Evolutionary conservation across 2,888 invertebrate species (phyloP), one percentile per base, ranked within the genome.

Genomic region (Chaetogeoica ovagalla): DNA sequence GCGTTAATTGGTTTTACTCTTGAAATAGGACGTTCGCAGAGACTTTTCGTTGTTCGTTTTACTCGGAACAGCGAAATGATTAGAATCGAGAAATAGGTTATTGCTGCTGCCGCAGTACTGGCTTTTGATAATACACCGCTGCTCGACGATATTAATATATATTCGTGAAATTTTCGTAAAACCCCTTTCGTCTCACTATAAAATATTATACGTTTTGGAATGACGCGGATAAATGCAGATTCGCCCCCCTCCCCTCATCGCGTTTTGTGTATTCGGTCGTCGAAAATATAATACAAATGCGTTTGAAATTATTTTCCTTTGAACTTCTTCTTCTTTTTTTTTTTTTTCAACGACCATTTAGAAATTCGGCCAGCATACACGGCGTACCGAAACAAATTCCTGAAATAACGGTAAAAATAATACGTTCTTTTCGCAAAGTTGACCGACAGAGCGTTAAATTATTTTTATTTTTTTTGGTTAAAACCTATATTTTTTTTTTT

Each of bases 401-500:
- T 13, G 8, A 17, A 63, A 60, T 13, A 70, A 74, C 65, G 55
- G 55, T 65, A n/a, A 55, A 55, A 74, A 6, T 39, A n/a, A 48
- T 11, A 48, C 11, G 13, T 11, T 30, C 13, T 39, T 2, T 74
- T 65, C 55, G 39, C 13, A 37, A 17, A 57, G 15, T 43, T 23
- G 66, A 59, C 55, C n/a, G 66, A 11, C 23, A 4, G 57, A 75
- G 75, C 75, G 43, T 75, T 57, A 75, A 75, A 75, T 75, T 23
- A 66, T 43, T 75, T 75, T 66, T 23, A 75, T 75, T 23, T 59
- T 43, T 75, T 75, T 66, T 23, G 30, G 66, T 59, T 59, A 57
- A 21, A 74, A 74, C n/a, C 66, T 75, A 57, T 66, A 57, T 66
- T 75, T n/a, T n/a, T n/a, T n/a, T n/a, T n/a, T n/a, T 65, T 59